phyloP scores from a whole-genome alignment of 1,140 invertebrate species.

The Schlechtendalia chinensis region DNA sequence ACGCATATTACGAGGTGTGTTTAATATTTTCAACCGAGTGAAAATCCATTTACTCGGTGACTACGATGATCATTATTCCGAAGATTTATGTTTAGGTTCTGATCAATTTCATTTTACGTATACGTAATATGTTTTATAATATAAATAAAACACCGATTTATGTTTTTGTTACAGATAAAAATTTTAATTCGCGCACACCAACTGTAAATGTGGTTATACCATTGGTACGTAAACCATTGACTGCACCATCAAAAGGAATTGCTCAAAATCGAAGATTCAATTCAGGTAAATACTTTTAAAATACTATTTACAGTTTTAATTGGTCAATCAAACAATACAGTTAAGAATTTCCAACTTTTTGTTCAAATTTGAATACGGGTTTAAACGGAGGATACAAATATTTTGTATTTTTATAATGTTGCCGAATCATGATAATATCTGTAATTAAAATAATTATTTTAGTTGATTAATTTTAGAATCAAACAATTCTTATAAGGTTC shows the following conservation, averaged over 20 bases:
- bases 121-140: background rate
- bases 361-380: no score
- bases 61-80: background rate
- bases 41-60: constrained; percentile 6
- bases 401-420: no score
- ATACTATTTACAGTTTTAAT: no score
- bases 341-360: no score
- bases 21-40: constrained; percentile 25
- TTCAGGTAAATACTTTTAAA: background rate
- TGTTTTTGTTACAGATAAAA: constrained; percentile 26
- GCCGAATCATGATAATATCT: no score
- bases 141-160: background rate
- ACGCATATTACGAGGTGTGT: constrained; percentile 21
- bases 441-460: no score
- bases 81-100: constrained; percentile 24
- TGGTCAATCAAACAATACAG: no score
- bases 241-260: constrained; percentile 25
- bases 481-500: no score
- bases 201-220: background rate
- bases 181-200: background rate
- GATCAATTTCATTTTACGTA: background rate
- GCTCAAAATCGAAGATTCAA: constrained; percentile 26
- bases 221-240: background rate
- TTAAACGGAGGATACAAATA: no score
- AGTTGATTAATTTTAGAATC: no score